Base-by-base conservation (phyloP, 2,113 vertebrate species). In the Rhinopithecus roxellana region DNA sequence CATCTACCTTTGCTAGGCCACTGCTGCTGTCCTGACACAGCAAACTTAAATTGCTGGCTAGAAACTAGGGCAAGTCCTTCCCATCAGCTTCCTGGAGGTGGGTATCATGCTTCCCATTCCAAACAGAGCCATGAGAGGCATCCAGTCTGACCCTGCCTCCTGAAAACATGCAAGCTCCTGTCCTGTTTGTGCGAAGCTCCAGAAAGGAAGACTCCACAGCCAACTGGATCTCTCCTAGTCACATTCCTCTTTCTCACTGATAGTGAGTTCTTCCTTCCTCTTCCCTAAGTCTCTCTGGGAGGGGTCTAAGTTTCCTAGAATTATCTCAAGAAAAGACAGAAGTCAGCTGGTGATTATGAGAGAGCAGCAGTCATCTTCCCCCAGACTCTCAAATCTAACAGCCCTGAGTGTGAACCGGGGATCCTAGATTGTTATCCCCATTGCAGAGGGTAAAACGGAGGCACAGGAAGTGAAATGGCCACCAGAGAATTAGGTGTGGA, bases 211-310 rank as follows among this genome's bases (percentile, higher is more conserved):
- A 70, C 10, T 43, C 78, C 25, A 0, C 0, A 10, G 72, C 52
- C 78, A 87, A 22, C 5, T 32, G 83, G 8, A 25, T 25, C 83
- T 92, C 50, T 8, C 64, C 75, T 43, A 80, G 64, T 43, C 8
- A 23, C 0, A 0, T 52, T 69, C 77, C 45, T 55, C 75, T 35
- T 40, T 69, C 79, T 85, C 55, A 16, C 52, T 57, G n/a, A 81
- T 30, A 86, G 87, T 74, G 38, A 83, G 23, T 59, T 75, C 78
- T 89, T 95, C 72, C 67, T 81, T 83, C 64, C 72, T 93, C 61
- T 70, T 64, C 14, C 75, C 86, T 40, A 48, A 84, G 61, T 59
- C 81, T 74, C 38, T 43, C 64, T 81, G 89, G 52, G 35, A 89
- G 79, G 67, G 69, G 52, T 82, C 92, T 69, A 89, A 50, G 55